phyloP scores from a whole-genome alignment of 2,797 vertebrate species.

The Cynopterus sphinx region DNA sequence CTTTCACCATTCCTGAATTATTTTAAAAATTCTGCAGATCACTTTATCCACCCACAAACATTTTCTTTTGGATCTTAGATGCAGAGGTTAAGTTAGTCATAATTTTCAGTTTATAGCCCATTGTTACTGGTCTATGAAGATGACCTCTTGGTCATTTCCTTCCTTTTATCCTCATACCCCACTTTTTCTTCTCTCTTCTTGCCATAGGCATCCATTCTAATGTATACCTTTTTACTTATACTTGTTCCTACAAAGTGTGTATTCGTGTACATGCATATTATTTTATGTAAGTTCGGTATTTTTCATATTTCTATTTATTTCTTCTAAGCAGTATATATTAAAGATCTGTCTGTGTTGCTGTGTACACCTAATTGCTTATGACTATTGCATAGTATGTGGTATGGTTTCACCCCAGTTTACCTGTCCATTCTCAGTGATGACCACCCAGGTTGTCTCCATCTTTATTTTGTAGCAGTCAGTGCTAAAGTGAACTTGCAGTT shows the following conservation, averaged over 20 bases:
- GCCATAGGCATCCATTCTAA: background rate
- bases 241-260: background rate
- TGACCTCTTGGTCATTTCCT: background rate
- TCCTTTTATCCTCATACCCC: background rate
- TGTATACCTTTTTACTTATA: background rate
- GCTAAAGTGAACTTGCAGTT: background rate
- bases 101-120: background rate
- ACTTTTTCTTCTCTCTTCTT: background rate
- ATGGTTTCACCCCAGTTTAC: background rate
- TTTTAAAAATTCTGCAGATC: conserved; percentile 26
- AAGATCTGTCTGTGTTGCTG: background rate
- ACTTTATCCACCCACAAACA: background rate
- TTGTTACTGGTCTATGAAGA: background rate
- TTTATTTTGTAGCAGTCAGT: background rate
- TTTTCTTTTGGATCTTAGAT: background rate
- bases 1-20: background rate
- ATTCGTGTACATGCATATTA: background rate
- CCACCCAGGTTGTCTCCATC: background rate
- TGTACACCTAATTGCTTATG: background rate
- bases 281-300: background rate
- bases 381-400: background rate
- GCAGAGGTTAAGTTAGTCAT: background rate
- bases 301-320: background rate
- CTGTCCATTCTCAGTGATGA: background rate
- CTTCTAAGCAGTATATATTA: background rate